A percentile compares a stretch with the other conserved stretches of the same genome.
phyloP scores from a whole-genome alignment of 92 coral and sea anemone species.

The Scolanthus callimorphus region DNA sequence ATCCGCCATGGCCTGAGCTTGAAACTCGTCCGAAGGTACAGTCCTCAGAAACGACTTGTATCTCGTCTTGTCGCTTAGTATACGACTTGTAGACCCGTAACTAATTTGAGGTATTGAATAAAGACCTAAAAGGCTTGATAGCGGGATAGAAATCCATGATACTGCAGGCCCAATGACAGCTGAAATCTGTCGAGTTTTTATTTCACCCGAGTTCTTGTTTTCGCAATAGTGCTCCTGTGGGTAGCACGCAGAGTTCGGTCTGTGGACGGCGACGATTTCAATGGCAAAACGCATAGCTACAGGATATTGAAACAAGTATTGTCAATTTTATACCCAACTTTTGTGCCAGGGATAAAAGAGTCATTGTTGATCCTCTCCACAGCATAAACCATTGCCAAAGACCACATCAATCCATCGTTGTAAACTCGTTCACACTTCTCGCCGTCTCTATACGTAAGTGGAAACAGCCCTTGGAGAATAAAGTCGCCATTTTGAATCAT shows the following conservation, averaged over 20 bases:
- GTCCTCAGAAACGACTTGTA: slow-evolving; percentile 86
- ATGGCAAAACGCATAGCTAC: slow-evolving; percentile 79
- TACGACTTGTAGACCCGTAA: slow-evolving; percentile 85
- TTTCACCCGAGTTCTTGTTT: slow-evolving; percentile 1
- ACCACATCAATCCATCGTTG: slow-evolving; percentile 58
- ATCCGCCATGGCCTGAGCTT: slow-evolving; percentile 91
- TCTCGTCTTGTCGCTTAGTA: slow-evolving; percentile 88
- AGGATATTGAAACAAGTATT: slow-evolving; percentile 74
- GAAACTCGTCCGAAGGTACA: slow-evolving; percentile 90
- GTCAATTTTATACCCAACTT: slow-evolving; percentile 88
- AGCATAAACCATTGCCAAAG: slow-evolving; percentile 71
- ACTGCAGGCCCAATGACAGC: slow-evolving; percentile 92
- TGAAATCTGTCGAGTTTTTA: slow-evolving; percentile 19
- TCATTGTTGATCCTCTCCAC: slow-evolving; percentile 73
- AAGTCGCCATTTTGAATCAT: slow-evolving; percentile 57
- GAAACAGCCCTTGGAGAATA: slow-evolving; percentile 70
- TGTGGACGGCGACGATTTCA: slow-evolving; percentile 81
- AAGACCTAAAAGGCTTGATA: slow-evolving; percentile 80
- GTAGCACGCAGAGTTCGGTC: slow-evolving; percentile 81
- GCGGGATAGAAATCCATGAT: slow-evolving; percentile 84
- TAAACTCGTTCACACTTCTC: slow-evolving; percentile 46
- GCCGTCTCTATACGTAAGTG: slow-evolving; percentile 61
- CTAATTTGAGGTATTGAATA: slow-evolving; percentile 88
- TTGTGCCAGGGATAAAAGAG: slow-evolving; percentile 34
- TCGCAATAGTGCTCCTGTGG: slow-evolving; percentile 55